Evolutionary conservation across 37 sponge, comb jelly and placozoan species (phyloP).

Genomic region (Beroe ovata): DNA sequence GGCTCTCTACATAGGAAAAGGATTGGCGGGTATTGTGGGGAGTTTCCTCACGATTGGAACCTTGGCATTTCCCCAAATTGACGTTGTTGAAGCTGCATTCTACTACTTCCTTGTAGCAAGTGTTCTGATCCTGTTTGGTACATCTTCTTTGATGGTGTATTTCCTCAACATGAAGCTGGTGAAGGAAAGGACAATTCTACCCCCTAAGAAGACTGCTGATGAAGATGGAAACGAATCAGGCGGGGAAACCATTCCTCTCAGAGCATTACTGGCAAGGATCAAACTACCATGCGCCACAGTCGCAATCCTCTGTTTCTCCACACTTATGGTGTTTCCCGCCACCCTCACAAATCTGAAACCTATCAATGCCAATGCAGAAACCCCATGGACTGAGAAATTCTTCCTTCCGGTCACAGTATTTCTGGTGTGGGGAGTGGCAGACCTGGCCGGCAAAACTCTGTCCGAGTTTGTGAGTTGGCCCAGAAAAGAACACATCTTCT

Average conservation of each 20-base stretch:
- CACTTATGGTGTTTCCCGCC: slow-evolving; percentile 14
- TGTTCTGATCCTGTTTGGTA: background rate
- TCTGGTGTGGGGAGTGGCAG: slow-evolving; percentile 1
- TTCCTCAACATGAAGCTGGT: slow-evolving; percentile 42
- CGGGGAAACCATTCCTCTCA: background rate
- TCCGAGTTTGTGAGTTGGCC: slow-evolving; percentile 17
- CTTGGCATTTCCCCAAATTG: slow-evolving; percentile 9
- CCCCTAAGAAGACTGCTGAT: background rate
- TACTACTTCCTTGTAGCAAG: slow-evolving; percentile 5
- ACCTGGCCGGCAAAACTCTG: background rate
- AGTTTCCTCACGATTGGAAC: background rate
- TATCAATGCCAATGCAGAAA: background rate
- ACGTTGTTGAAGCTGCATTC: slow-evolving; percentile 19
- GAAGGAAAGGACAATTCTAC: background rate
- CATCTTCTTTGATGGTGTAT: background rate
- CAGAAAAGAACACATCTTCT: background rate
- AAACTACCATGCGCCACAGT: background rate
- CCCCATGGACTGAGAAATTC: slow-evolving; percentile 3
- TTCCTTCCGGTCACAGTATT: slow-evolving; percentile 39
- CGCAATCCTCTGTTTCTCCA: background rate
- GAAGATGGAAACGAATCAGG: background rate
- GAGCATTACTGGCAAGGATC: background rate
- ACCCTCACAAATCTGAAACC: slow-evolving; percentile 20
- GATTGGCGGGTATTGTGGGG: slow-evolving; percentile 6
- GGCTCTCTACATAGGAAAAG: slow-evolving; percentile 1